Conservation (phyloP, 2,888 invertebrate species). For the Drosophila melanosoma region DNA sequence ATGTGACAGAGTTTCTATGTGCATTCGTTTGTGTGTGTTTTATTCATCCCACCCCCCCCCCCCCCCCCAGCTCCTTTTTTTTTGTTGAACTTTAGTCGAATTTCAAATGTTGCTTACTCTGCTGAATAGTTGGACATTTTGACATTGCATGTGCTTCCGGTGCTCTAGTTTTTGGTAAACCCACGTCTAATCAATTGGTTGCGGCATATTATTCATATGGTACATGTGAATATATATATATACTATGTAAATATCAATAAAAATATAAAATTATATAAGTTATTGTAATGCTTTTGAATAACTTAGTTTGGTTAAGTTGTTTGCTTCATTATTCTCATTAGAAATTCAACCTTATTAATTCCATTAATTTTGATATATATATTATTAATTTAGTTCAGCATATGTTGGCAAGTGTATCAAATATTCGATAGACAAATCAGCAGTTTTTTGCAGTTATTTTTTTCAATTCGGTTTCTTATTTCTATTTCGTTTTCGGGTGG, state of each 20-base stretch:
- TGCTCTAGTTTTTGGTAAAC: conserved; percentile 10
- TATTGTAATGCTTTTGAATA: not conserved
- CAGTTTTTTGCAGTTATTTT: not conserved
- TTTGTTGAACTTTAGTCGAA: conserved; percentile 66
- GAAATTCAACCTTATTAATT: not conserved
- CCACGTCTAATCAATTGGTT: not conserved
- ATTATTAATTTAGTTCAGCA: not conserved
- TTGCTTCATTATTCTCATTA: not conserved
- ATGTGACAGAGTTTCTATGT: not conserved
- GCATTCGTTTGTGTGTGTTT: conserved; percentile 4
- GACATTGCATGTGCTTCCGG: conserved; percentile 53
- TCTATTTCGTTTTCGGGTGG: not conserved
- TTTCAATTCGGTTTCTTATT: not conserved
- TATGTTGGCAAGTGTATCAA: not conserved
- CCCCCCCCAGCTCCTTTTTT: too few relatives aligned
- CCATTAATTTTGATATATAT: not conserved
- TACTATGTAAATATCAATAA: not conserved
- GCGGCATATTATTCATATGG: not conserved
- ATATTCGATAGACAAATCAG: not conserved
- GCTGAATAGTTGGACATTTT: conserved; percentile 65
- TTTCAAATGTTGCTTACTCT: conserved; percentile 79
- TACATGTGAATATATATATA: not conserved
- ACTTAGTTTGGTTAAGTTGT: not conserved
- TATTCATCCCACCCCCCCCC: not conserved
- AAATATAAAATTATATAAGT: not conserved